A percentile compares a stretch with the other conserved stretches of the same genome.
These are phyloP conservation scores for Rhagonycha lutea DNA, from an alignment of 2,888 invertebrate genomes.

Conservation along the genomic window DNA sequence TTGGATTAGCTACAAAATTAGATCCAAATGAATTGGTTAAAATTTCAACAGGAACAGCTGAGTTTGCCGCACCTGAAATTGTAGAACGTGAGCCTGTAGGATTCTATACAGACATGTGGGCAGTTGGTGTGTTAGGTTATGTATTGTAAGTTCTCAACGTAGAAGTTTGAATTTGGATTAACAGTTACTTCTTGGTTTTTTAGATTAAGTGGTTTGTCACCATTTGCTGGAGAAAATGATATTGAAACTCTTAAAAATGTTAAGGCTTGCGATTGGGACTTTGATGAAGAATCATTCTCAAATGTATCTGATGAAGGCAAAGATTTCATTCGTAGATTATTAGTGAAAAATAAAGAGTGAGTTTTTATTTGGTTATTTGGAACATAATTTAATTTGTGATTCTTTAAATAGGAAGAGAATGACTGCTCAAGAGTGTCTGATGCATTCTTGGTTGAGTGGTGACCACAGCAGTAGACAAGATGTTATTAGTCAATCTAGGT, in stretches of 20 bases:
- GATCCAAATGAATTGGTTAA: constrained; percentile 99
- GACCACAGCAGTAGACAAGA: constrained; percentile 77
- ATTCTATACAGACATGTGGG: constrained; percentile 99
- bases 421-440: constrained; percentile 96
- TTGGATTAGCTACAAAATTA: constrained; percentile 96
- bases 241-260: constrained; percentile 98
- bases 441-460: constrained; percentile 94
- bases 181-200: constrained; percentile 4
- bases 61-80: constrained; percentile 99
- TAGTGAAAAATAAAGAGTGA: constrained; percentile 92
- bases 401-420: constrained; percentile 83
- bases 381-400: neutral
- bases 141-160: constrained; percentile 79
- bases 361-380: constrained; percentile 46
- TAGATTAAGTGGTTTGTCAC: constrained; percentile 94
- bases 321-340: constrained; percentile 93
- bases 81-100: constrained; percentile 98
- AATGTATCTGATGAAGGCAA: constrained; percentile 95
- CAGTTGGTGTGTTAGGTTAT: constrained; percentile 96
- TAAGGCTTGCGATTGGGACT: constrained; percentile 98
- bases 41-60: constrained; percentile 98
- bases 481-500: constrained; percentile 82
- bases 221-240: constrained; percentile 98
- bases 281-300: constrained; percentile 93
- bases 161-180: neutral